A percentile compares a stretch with the other conserved stretches of the same genome.
phyloP scores from a whole-genome alignment of 2,888 invertebrate species.

The Bombyx huttoni region DNA sequence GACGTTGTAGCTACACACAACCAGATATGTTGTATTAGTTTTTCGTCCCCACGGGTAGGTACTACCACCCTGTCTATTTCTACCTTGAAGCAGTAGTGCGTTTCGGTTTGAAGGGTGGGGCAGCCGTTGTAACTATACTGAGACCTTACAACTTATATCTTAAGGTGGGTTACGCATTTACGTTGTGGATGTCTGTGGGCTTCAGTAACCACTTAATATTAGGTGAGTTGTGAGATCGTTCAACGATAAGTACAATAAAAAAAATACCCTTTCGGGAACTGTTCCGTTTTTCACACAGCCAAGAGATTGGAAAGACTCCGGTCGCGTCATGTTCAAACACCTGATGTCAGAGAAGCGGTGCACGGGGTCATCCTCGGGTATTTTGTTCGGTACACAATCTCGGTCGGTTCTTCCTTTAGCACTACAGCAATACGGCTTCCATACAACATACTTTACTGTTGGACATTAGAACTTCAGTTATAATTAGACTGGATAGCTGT shows the following conservation, averaged over 20 bases:
- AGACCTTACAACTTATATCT: no score
- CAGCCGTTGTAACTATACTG: no score
- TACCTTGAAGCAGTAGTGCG: no score
- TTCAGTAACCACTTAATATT: no score
- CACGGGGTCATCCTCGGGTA: slow-evolving; percentile 32
- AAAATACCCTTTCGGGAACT: slow-evolving; percentile 27
- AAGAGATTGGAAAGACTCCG: slow-evolving; percentile 28
- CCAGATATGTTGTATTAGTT: no score
- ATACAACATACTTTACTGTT: slow-evolving; percentile 26
- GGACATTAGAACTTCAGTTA: not conserved
- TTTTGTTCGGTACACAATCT: slow-evolving; percentile 22
- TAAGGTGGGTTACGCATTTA: no score
- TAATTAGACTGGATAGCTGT: not conserved
- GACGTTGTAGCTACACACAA: no score
- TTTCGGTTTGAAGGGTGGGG: no score
- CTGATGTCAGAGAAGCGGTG: slow-evolving; percentile 29
- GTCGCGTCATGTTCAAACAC: slow-evolving; percentile 34
- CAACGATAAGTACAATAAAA: slow-evolving; percentile 11
- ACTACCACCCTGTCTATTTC: no score
- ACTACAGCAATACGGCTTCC: slow-evolving; percentile 30
- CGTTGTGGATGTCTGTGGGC: no score
- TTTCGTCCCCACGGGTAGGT: no score
- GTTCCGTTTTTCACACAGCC: slow-evolving; percentile 25
- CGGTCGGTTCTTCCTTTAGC: slow-evolving; percentile 22
- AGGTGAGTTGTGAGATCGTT: no score